These are phyloP conservation scores for Drosophila kuntzei DNA, from an alignment of 2,888 invertebrate species.

Conservation along the genomic window DNA sequence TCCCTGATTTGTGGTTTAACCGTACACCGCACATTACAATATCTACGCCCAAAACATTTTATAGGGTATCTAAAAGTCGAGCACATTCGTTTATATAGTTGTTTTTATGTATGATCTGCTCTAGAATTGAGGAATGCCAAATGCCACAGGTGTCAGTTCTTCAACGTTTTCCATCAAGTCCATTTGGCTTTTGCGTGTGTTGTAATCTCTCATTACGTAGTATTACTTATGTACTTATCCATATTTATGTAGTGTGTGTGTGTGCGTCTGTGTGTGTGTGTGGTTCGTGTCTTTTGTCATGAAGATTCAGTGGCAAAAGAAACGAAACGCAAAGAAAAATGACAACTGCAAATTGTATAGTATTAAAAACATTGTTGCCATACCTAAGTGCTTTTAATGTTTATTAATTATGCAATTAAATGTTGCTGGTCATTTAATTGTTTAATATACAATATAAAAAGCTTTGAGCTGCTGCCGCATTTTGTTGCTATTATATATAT, in stretches of 20 bases:
- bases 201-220: conserved; percentile 40
- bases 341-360: conserved; percentile 74
- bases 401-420: conserved; percentile 82
- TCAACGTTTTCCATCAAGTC: conserved; percentile 1
- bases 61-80: not conserved
- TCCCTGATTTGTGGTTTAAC: too few relatives aligned
- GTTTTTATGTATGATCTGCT: not conserved
- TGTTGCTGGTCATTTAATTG: conserved; percentile 80
- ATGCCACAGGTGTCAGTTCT: conserved; percentile 19
- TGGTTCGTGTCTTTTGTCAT: conserved; percentile 65
- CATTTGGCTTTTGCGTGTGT: conserved; percentile 13
- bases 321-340: conserved; percentile 29
- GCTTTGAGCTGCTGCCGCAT: conserved; percentile 44
- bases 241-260: conserved; percentile 9
- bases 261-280: conserved; percentile 7
- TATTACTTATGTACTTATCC: conserved; percentile 26
- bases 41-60: not conserved
- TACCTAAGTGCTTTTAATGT: conserved; percentile 82
- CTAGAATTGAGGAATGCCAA: conserved; percentile 14
- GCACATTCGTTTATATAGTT: not conserved
- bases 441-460: conserved; percentile 55
- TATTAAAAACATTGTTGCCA: conserved; percentile 72
- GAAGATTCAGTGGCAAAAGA: conserved; percentile 43
- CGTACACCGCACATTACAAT: too few relatives aligned
- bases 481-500: conserved; percentile 35